Percentiles rank a stretch among this genome's conserved stretches.
Conservation (phyloP, 2,888 invertebrate genomes). For the Podotricha telesiphe region DNA sequence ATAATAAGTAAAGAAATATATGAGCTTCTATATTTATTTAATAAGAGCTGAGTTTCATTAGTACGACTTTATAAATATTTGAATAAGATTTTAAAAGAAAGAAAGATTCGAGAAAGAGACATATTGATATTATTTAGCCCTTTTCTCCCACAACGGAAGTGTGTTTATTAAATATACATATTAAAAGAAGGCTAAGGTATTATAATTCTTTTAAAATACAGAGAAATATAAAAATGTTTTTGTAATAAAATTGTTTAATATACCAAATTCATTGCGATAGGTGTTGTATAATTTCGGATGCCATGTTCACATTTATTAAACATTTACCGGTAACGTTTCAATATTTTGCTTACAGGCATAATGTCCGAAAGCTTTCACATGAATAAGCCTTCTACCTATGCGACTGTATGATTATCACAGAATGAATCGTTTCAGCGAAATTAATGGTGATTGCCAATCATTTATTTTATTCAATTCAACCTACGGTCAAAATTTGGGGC, state of each 20-base stretch:
- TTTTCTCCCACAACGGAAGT: no score
- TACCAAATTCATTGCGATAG: background rate
- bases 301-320: slow-evolving; percentile 17
- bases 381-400: slow-evolving; percentile 14
- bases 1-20: no score
- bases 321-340: slow-evolving; percentile 3
- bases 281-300: slow-evolving; percentile 1
- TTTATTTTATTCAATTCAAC: slow-evolving; percentile 5
- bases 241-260: background rate
- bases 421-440: slow-evolving; percentile 9
- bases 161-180: no score
- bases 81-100: no score
- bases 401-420: slow-evolving; percentile 13
- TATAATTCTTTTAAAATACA: no score
- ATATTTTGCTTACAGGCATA: slow-evolving; percentile 26
- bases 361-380: slow-evolving; percentile 16
- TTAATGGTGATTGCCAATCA: slow-evolving; percentile 1
- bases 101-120: no score
- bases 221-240: no score
- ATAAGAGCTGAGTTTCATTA: no score
- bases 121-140: no score
- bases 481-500: background rate
- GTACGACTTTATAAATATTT: no score
- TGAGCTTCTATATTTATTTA: no score
- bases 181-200: no score